Percentiles rank a stretch among this genome's conserved stretches.
These are phyloP conservation scores for Dasyprocta punctata DNA, from an alignment of 2,113 vertebrate genomes.

Conservation along the genomic window DNA sequence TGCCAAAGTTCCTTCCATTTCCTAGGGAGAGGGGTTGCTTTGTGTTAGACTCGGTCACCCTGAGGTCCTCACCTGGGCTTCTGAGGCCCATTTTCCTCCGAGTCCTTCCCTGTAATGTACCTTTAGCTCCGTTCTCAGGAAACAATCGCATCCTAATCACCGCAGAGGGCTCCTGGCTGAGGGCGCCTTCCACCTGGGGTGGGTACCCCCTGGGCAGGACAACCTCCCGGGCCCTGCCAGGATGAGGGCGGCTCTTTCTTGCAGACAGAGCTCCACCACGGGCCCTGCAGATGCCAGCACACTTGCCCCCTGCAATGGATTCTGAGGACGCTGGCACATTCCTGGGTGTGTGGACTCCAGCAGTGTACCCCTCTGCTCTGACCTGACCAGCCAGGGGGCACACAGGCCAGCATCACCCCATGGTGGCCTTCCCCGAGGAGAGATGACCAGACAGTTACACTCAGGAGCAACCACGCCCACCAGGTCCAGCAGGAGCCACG, in stretches of 20 bases:
- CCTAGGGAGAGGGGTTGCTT: background rate
- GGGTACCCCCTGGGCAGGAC: background rate
- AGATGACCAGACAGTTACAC: background rate
- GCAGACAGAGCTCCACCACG: rapidly evolving
- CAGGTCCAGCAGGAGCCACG: background rate
- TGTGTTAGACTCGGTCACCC: background rate
- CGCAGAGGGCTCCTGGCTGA: rapidly evolving
- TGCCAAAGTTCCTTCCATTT: background rate
- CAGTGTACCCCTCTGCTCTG: background rate
- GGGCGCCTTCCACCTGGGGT: background rate
- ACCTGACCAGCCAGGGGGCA: background rate
- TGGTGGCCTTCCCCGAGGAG: background rate
- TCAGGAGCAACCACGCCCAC: too few species aligned
- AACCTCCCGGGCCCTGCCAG: too few species aligned
- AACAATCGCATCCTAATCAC: background rate
- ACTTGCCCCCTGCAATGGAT: background rate
- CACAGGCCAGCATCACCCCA: rapidly evolving
- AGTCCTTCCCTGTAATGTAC: background rate
- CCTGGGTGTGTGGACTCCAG: rapidly evolving
- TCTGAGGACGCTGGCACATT: background rate
- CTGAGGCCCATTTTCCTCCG: background rate
- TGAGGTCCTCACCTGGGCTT: background rate
- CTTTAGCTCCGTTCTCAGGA: background rate
- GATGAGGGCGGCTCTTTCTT: background rate
- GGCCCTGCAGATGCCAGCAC: background rate